phyloP scores from a whole-genome alignment of 1,140 invertebrate species.

The Hestina assimilis region DNA sequence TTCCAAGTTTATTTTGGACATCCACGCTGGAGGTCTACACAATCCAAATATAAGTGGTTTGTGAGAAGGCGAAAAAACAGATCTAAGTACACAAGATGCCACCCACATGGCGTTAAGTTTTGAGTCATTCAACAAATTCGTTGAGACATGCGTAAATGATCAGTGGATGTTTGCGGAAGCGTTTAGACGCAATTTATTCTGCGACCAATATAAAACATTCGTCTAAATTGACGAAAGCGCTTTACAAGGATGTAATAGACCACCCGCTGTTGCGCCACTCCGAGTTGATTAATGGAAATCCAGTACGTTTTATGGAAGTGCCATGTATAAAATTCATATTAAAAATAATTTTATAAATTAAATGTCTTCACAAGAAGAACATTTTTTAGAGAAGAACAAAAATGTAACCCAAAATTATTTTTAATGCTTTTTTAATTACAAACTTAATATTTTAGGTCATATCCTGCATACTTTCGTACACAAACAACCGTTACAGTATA shows the following conservation, averaged over 20 bases:
- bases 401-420: too few species aligned
- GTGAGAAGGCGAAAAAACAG: constrained; percentile 37
- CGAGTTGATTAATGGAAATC: constrained; percentile 2
- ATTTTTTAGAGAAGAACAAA: too few species aligned
- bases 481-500: neutral
- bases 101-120: constrained; percentile 49
- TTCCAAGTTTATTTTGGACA: constrained; percentile 10
- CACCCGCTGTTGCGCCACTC: constrained; percentile 14
- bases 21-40: constrained; percentile 54
- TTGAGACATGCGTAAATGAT: constrained; percentile 36
- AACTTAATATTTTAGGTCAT: neutral
- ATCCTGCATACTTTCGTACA: neutral
- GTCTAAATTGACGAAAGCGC: constrained; percentile 21
- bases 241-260: constrained; percentile 12
- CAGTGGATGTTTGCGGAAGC: constrained; percentile 38
- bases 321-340: neutral
- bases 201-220: constrained; percentile 24
- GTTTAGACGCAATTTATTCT: constrained; percentile 26
- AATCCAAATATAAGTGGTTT: constrained; percentile 53
- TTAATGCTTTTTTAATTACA: too few species aligned
- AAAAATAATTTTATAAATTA: too few species aligned
- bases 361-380: too few species aligned
- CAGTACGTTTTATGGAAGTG: neutral
- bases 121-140: constrained; percentile 34
- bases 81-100: constrained; percentile 39